A percentile compares a stretch with the other conserved stretches of the same genome.
Conservation (phyloP, 2,888 invertebrate genomes). For the Hyppa rectilinea region DNA sequence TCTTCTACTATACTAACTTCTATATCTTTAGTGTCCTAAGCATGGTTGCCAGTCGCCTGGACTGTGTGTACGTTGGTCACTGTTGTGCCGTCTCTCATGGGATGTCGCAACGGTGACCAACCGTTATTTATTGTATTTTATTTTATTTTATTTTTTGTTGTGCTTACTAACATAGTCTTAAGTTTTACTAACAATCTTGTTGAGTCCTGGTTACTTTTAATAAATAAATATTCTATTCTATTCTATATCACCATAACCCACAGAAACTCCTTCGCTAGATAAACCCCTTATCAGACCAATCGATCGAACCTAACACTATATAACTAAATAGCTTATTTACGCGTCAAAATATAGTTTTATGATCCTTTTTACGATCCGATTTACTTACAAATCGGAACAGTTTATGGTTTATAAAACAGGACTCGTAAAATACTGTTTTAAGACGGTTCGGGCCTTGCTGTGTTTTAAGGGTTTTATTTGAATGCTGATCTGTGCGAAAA, state of each 20-base stretch:
- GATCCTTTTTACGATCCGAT: slow-evolving; percentile 72
- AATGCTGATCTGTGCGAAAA: slow-evolving; percentile 23
- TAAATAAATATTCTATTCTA: too few relatives aligned
- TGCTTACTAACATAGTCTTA: too few relatives aligned
- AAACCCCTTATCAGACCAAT: slow-evolving; percentile 23
- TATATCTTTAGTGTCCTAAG: too few relatives aligned
- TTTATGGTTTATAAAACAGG: slow-evolving; percentile 68
- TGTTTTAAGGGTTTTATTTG: slow-evolving; percentile 41
- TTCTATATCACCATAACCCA: neutral
- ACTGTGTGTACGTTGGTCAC: too few relatives aligned
- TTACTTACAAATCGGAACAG: slow-evolving; percentile 70
- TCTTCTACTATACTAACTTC: too few relatives aligned
- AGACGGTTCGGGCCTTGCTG: slow-evolving; percentile 29
- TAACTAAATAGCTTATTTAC: slow-evolving; percentile 46
- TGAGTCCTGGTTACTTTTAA: too few relatives aligned
- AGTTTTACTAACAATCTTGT: too few relatives aligned
- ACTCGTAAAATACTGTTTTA: slow-evolving; percentile 54
- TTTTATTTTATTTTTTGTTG: too few relatives aligned
- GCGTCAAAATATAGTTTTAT: slow-evolving; percentile 68
- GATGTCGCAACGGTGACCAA: too few relatives aligned
- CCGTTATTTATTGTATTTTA: too few relatives aligned
- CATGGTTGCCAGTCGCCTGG: too few relatives aligned
- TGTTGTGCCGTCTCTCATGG: too few relatives aligned
- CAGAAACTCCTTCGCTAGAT: slow-evolving; percentile 1
- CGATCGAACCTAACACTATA: slow-evolving; percentile 26